phyloP scores from a whole-genome alignment of 2,797 vertebrate genomes.

The Notamacropus eugenii region DNA sequence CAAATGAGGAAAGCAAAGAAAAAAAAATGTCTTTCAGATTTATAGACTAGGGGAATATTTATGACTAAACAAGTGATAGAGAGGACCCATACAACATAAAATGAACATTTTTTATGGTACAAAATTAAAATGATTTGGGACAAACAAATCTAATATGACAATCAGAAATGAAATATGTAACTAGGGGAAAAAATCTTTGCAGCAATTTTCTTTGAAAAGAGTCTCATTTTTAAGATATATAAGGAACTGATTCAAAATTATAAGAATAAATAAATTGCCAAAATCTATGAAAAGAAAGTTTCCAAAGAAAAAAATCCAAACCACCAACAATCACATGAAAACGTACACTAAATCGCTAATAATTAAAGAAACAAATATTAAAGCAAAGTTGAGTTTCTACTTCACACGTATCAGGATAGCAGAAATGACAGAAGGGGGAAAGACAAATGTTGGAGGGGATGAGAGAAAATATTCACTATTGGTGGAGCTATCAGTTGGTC shows the following conservation, averaged over 20 bases:
- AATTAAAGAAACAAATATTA: background rate
- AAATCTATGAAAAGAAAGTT: background rate
- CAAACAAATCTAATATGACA: background rate
- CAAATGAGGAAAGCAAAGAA: background rate
- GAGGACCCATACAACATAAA: background rate
- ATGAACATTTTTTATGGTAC: background rate
- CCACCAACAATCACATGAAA: background rate
- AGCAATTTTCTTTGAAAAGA: background rate
- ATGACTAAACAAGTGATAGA: background rate
- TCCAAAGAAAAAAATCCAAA: background rate
- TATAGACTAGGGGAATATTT: background rate
- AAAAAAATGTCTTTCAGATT: background rate
- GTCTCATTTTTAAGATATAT: background rate
- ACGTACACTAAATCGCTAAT: background rate
- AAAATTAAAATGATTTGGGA: background rate
- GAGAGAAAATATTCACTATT: background rate
- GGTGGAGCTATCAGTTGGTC: background rate
- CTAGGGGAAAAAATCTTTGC: background rate
- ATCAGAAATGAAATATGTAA: background rate
- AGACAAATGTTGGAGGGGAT: background rate
- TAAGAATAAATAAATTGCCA: background rate
- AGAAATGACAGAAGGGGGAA: background rate
- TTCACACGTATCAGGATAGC: background rate
- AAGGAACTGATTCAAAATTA: background rate
- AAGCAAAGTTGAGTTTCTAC: background rate